Base-by-base conservation (phyloP, 2,888 invertebrate species). In the Luperina nickerlii region DNA sequence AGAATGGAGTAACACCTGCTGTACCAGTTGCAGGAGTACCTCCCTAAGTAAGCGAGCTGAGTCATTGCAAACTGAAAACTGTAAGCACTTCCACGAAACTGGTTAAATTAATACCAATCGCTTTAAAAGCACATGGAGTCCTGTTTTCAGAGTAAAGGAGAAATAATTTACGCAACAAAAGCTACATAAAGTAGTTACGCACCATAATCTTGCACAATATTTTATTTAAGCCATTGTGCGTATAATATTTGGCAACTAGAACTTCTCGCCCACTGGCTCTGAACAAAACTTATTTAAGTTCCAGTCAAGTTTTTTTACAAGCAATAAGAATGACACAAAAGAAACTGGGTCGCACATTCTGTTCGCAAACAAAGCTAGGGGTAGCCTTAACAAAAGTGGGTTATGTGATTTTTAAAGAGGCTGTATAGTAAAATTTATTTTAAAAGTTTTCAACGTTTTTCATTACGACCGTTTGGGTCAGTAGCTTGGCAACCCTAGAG, bases 401-500 rank as follows among this genome's bases (percentile, higher is more conserved):
- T 76, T 85, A 75, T 67, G 51, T 42, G 42, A 70, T 78, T 87
- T 81, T 84, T 84, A 78, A 84, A 79, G 69, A 77, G 65, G 45
- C 51, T 74, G 79, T 42, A 69, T 67, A 68, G 63, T 42, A 77
- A 76, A 76, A 69, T 86, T 42, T 76, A 86, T 85, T 70, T 67
- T 62, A 63, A 77, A 86, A 86, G 32, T 83, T 83, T 73, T 66
- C 51, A 57, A 62, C 63, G 63, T 80, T 83, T 83, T 83, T 86
- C 80, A 83, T 83, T 73, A 60, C 18, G 20, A 51, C 18, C 48
- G 68, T 75, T 83, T 69, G 51, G 60, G 69, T 79, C 78, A 75
- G 62, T 75, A 68, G 42, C 77, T 89, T 89, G 89, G 89, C 88
- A 85, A 82, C 87, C 88, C 88, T 89, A 80, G 57, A 71, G 74